These are phyloP conservation scores for Anolis carolinensis DNA, from an alignment of 2,113 vertebrate genomes.

Conservation along the genomic window DNA sequence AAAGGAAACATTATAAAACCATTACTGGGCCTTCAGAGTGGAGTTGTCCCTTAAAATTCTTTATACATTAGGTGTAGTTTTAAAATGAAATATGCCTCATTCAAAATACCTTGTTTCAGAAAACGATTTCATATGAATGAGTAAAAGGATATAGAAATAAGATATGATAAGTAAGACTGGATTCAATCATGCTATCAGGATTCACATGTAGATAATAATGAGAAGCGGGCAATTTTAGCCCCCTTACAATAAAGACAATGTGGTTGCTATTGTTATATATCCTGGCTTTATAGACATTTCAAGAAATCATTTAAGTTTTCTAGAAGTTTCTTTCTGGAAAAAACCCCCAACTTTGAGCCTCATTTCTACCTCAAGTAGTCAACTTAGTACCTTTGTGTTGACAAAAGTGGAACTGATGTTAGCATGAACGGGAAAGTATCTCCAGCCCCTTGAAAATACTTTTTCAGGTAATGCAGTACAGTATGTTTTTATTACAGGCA, in stretches of 20 bases:
- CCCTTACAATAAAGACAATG: slow-evolving; percentile 11
- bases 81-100: slow-evolving; percentile 47
- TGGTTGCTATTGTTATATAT: not conserved
- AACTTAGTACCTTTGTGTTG: not conserved
- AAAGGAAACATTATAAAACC: not conserved
- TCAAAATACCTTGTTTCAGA: slow-evolving; percentile 42
- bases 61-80: slow-evolving; percentile 41
- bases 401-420: not conserved
- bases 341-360: no score
- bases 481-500: no score
- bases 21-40: not conserved
- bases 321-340: slow-evolving; percentile 36
- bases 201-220: slow-evolving; percentile 29
- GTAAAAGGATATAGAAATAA: slow-evolving; percentile 29
- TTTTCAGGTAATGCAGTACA: not conserved
- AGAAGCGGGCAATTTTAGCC: slow-evolving; percentile 9
- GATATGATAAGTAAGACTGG: slow-evolving; percentile 28
- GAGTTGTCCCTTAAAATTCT: slow-evolving; percentile 19
- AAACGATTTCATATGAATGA: slow-evolving; percentile 43
- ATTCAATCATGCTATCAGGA: slow-evolving; percentile 22
- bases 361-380: not conserved
- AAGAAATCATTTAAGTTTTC: slow-evolving; percentile 35
- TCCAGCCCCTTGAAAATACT: no score
- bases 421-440: no score
- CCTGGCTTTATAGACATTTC: not conserved